phyloP scores from a whole-genome alignment of 1,140 invertebrate species.

The Danaus plexippus region DNA sequence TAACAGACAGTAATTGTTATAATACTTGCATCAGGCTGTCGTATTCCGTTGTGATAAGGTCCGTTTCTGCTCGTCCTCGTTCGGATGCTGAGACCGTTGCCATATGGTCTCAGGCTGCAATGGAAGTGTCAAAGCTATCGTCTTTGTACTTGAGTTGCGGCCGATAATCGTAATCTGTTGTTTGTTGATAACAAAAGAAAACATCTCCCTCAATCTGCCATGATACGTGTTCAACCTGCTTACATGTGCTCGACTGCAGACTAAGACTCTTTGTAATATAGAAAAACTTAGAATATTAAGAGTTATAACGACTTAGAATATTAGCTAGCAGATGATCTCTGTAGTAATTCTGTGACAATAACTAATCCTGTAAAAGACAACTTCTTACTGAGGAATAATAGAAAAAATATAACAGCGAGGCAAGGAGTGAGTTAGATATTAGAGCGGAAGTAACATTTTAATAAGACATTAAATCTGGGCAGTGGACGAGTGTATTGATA shows the following conservation, averaged over 20 bases:
- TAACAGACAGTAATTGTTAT: conserved; percentile 38
- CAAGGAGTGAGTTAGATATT: too few species aligned
- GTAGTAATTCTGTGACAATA: too few species aligned
- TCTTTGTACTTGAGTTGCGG: conserved; percentile 36
- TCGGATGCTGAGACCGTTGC: conserved; percentile 26
- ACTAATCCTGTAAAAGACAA: too few species aligned
- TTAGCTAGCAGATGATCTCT: too few species aligned
- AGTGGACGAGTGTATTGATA: too few species aligned
- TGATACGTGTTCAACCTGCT: conserved; percentile 8
- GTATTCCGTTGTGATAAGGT: conserved; percentile 16
- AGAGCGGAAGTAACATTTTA: too few species aligned
- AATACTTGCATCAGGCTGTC: conserved; percentile 20
- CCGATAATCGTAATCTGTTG: conserved; percentile 39
- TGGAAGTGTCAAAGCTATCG: conserved; percentile 42
- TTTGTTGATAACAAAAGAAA: conserved; percentile 35
- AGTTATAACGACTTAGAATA: too few species aligned
- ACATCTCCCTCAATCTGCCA: conserved; percentile 15
- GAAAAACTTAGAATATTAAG: too few species aligned
- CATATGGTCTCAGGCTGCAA: conserved; percentile 48
- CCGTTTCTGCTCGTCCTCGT: conserved; percentile 4
- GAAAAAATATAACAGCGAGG: too few species aligned
- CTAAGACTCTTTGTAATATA: too few species aligned
- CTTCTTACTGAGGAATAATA: too few species aligned
- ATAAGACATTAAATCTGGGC: too few species aligned
- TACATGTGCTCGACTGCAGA: conserved; percentile 6